Base-by-base conservation (phyloP, 2,113 vertebrate genomes). In the Phalacrocorax aristotelis region DNA sequence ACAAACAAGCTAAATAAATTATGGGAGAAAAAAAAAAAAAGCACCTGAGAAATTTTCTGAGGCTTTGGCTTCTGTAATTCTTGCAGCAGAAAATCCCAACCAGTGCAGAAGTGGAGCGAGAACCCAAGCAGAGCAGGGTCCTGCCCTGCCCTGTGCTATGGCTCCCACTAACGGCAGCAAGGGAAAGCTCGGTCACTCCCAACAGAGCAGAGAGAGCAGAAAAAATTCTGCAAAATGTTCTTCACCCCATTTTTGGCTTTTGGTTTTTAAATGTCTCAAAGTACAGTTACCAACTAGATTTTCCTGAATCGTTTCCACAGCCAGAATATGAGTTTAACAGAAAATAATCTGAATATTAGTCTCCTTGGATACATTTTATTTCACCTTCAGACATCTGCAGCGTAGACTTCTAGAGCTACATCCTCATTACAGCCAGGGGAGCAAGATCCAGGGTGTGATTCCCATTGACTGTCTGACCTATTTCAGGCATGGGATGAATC, bases 81-180 rank as follows among this genome's bases (percentile, higher is more conserved):
- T 52, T 32, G 30, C 38, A 71, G 89, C 14, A 60, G 81, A 40
- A 34, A 89, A 85, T 49, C 52, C 69, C 57, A 22, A 13, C 7
- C 34, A 7, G 69, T 0, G 23, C 5, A 18, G 57, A 64, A 29
- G 74, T 1, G 26, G 34, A 65, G 49, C 0, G 1, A 82, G 68
- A 34, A 29, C 44, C 52, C 40, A 4, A 1, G 79, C 48, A 8
- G 55, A 9, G 42, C 14, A 8, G 9, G 29, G 71, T 93, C 95
- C 70, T 91, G 85, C 87, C 92, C 96, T 93, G 94, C 70, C 92
- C 94, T 92, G 75, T 68, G 89, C 89, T 93, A 52, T 87, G 95
- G 96, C 96, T 96, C 96, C 96, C 95, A 96, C 95, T 97, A 95
- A 95, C 11, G 95, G 96, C 78, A 87, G 89, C 92, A 38, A n/a